Evolutionary conservation across 2,113 vertebrate genomes (phyloP).

Genomic region (Bagarius yarrelli): DNA sequence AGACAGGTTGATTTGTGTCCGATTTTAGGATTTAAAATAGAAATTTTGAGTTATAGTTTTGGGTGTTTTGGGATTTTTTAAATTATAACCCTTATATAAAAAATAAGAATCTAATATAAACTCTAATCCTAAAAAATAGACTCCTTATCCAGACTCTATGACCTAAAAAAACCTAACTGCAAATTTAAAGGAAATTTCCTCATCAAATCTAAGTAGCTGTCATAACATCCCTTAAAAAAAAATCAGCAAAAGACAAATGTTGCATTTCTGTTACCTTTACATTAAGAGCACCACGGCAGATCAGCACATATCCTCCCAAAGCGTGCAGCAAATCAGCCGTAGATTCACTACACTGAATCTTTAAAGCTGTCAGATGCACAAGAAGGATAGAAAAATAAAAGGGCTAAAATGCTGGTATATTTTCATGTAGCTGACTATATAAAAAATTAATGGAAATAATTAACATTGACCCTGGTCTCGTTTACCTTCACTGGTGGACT

Average conservation of each 20-base stretch:
- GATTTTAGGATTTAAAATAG: too few relatives aligned
- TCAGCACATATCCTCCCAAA: constrained; percentile 68
- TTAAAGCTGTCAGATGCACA: constrained; percentile 62
- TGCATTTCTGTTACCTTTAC: constrained; percentile 67
- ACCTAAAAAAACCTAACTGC: too few relatives aligned
- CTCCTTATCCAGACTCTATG: too few relatives aligned
- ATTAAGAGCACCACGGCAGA: constrained; percentile 69
- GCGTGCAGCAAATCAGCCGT: constrained; percentile 69
- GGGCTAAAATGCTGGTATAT: neutral
- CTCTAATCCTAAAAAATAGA: too few relatives aligned
- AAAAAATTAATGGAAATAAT: neutral
- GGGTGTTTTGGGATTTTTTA: too few relatives aligned
- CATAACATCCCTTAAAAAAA: neutral
- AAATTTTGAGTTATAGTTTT: too few relatives aligned
- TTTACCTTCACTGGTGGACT: constrained; percentile 78
- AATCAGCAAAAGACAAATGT: neutral
- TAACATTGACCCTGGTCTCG: neutral
- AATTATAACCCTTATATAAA: too few relatives aligned
- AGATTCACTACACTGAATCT: constrained; percentile 74
- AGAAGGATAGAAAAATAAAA: neutral
- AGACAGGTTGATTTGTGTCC: neutral
- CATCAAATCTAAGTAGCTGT: too few relatives aligned
- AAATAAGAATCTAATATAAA: too few relatives aligned
- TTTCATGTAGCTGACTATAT: neutral
- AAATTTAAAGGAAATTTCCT: too few relatives aligned